A percentile compares a stretch with the other conserved stretches of the same genome.
These are phyloP conservation scores for Oreohelix idahoensis DNA, from an alignment of 1,140 invertebrate species.

Conservation along the genomic window DNA sequence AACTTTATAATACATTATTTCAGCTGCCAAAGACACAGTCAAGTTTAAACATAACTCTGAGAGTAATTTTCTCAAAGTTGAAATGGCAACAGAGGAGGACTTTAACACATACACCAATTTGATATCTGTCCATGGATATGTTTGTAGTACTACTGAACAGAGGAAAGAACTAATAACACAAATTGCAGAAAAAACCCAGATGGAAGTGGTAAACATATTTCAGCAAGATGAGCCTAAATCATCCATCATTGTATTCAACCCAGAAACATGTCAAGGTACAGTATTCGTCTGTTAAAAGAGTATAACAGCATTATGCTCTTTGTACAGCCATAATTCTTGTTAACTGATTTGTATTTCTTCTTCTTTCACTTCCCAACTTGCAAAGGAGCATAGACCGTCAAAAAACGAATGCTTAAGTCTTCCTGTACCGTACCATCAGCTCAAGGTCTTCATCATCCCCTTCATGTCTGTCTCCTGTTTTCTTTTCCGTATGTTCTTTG, in stretches of 20 bases:
- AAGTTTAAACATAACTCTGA: background rate
- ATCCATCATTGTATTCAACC: background rate
- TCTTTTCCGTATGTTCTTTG: too few species aligned
- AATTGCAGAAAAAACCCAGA: background rate
- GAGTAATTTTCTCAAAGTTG: constrained; percentile 15
- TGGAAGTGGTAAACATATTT: background rate
- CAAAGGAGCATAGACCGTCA: too few species aligned
- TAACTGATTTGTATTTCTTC: too few species aligned
- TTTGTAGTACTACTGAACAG: background rate
- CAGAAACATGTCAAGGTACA: constrained; percentile 13
- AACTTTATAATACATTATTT: background rate
- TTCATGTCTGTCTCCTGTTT: too few species aligned
- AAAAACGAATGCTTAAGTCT: too few species aligned
- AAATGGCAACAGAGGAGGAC: constrained; percentile 14
- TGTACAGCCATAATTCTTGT: too few species aligned
- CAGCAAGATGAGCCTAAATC: background rate
- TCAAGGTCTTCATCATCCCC: too few species aligned
- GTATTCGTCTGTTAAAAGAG: too few species aligned
- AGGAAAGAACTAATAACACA: background rate
- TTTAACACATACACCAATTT: constrained; percentile 10
- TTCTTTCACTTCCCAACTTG: too few species aligned
- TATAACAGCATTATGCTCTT: too few species aligned
- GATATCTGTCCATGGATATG: constrained; percentile 4
- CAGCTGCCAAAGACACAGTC: background rate
- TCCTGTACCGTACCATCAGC: too few species aligned